These are phyloP conservation scores for Rhabdornis inornatus DNA, from an alignment of 2,113 vertebrate genomes.

Conservation along the genomic window DNA sequence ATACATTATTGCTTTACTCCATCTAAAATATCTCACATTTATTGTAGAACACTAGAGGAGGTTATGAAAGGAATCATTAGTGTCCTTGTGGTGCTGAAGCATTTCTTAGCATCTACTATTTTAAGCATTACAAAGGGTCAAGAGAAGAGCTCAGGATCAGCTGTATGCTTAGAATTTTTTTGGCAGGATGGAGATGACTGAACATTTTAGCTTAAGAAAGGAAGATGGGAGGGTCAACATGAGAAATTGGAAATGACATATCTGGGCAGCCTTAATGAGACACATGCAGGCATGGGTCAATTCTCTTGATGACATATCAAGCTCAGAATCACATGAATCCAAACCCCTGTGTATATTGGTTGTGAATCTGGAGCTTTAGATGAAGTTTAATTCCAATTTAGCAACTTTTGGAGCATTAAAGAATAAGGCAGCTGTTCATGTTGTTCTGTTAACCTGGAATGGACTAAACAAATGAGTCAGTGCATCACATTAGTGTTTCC, in stretches of 20 bases:
- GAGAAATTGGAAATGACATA: slow-evolving; percentile 51
- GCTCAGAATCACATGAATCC: neutral
- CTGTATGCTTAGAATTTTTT: slow-evolving; percentile 39
- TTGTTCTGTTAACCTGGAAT: neutral
- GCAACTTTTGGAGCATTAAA: neutral
- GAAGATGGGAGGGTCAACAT: neutral
- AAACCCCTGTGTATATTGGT: neutral
- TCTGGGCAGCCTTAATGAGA: slow-evolving; percentile 53
- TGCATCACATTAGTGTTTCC: neutral
- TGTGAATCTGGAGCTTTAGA: neutral
- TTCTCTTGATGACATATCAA: neutral
- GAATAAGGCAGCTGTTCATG: neutral
- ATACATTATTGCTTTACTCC: neutral
- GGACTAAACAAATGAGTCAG: neutral
- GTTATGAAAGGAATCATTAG: neutral
- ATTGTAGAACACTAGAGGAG: neutral
- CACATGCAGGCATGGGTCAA: slow-evolving; percentile 7
- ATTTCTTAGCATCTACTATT: neutral
- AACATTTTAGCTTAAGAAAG: slow-evolving; percentile 21
- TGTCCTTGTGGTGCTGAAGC: neutral
- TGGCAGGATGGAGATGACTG: slow-evolving; percentile 42
- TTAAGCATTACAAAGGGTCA: neutral
- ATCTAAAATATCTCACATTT: neutral
- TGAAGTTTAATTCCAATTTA: neutral
- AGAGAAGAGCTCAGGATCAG: slow-evolving; percentile 15